Base-by-base conservation (phyloP, 2,888 invertebrate species). In the Laspeyria flexula region DNA sequence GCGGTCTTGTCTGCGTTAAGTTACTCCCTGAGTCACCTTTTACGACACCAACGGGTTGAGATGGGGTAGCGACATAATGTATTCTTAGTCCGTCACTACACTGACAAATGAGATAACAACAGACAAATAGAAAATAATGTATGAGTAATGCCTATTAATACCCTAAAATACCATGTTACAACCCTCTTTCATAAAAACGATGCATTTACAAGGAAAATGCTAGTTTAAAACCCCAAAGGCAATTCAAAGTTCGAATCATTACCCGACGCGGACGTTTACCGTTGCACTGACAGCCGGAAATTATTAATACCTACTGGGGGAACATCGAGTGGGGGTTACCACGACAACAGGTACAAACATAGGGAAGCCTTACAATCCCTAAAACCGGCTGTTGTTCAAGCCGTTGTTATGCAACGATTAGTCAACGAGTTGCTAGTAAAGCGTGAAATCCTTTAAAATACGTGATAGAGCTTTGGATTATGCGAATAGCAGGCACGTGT, bases 291-390 rank as follows among this genome's bases (percentile, higher is more conserved):
- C 85, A 76, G 68, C 85, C 89, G 90, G 90, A 91, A 87, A 91
- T 91, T 87, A 75, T 65, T 74, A 71, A 75, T 72, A 60, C 71
- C 74, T 72, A 60, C 42, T 53, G 57, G 77, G 75, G 75, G 66
- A 73, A 64, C 72, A 64, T 73, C 71, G 68, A 70, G 64, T 67
- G 73, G 79, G n/a, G 73, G 89, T 90, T 83, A 67, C 88, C 85
- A 81, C 75, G 90, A 75, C 86, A 77, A 91, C 89, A 70, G 72
- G 60, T 75, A 61, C 76, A 83, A 90, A 90, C 89, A 88, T 62
- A 74, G 82, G 86, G 89, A 90, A 88, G 71, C 87, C 87, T 43
- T 79, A 81, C 64, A 52, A 56, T 41, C 68, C 64, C 50, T 41
- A 50, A 25, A 30, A 47, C 51, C 38, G 37, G 33, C 55, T 55